A percentile compares a stretch with the other conserved stretches of the same genome.
phyloP scores from a whole-genome alignment of 2,797 vertebrate species.

The Nothura maculosa region DNA sequence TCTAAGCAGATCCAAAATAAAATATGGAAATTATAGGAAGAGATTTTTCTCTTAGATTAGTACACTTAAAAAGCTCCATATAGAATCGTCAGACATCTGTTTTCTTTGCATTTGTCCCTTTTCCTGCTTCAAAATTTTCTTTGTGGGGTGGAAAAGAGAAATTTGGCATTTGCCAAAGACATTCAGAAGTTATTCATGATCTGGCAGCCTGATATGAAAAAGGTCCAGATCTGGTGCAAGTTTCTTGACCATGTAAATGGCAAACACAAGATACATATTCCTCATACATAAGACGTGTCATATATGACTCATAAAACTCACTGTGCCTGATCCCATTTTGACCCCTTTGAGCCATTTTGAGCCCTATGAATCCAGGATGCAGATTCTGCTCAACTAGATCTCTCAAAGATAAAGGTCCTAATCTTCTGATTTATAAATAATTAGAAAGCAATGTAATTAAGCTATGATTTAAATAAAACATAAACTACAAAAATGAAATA shows the following conservation, averaged over 20 bases:
- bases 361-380: accelerated
- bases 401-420: not conserved
- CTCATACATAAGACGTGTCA: not conserved
- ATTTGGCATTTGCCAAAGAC: not conserved
- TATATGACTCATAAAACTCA: too few species aligned
- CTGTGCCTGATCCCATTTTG: not conserved
- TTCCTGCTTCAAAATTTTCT: not conserved
- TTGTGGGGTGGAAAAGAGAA: not conserved
- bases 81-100: not conserved
- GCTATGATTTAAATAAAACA: not conserved
- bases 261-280: accelerated
- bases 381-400: not conserved
- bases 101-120: not conserved
- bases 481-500: not conserved
- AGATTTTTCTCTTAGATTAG: not conserved
- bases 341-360: not conserved
- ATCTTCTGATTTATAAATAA: not conserved
- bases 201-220: not conserved
- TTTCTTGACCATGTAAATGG: not conserved
- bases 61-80: not conserved
- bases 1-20: not conserved
- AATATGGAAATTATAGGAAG: not conserved
- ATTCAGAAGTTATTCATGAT: not conserved
- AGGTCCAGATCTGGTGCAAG: not conserved
- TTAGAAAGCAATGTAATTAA: not conserved